Conservation (phyloP, 2,113 vertebrate genomes). For the Alouatta palliata region DNA sequence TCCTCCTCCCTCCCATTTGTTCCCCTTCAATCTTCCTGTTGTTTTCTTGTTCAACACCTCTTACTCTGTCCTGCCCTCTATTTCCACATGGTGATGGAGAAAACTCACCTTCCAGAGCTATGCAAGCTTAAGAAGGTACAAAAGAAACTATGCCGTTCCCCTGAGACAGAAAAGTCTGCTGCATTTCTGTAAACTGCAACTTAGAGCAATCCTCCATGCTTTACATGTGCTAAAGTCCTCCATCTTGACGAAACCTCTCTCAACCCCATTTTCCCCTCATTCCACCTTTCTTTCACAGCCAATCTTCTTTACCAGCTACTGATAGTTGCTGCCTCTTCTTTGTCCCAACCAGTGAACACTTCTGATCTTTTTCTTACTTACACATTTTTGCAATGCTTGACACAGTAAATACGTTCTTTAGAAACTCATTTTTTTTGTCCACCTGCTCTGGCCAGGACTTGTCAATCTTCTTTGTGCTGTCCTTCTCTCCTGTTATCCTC, state of each 20-base stretch:
- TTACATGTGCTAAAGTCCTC: neutral
- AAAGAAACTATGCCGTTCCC: neutral
- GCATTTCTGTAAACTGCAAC: neutral
- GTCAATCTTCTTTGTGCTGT: neutral
- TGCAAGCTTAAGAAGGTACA: neutral
- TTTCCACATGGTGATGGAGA: neutral
- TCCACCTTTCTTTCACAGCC: neutral
- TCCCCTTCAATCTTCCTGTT: neutral
- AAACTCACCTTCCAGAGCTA: neutral
- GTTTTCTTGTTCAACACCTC: neutral
- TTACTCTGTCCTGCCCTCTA: neutral
- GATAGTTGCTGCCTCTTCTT: neutral
- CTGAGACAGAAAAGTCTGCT: neutral
- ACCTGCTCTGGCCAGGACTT: neutral
- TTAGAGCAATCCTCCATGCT: neutral
- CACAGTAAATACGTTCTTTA: neutral
- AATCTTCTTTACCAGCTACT: neutral
- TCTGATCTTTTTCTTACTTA: neutral
- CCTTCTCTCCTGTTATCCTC: neutral
- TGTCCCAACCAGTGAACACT: neutral
- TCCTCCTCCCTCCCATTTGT: neutral
- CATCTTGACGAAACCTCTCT: neutral
- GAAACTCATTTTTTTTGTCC: neutral
- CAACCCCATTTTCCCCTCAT: neutral
- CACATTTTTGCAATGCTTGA: neutral